These are phyloP conservation scores for Cataglyphis albicans DNA, from an alignment of 2,888 invertebrate genomes.

Conservation along the genomic window DNA sequence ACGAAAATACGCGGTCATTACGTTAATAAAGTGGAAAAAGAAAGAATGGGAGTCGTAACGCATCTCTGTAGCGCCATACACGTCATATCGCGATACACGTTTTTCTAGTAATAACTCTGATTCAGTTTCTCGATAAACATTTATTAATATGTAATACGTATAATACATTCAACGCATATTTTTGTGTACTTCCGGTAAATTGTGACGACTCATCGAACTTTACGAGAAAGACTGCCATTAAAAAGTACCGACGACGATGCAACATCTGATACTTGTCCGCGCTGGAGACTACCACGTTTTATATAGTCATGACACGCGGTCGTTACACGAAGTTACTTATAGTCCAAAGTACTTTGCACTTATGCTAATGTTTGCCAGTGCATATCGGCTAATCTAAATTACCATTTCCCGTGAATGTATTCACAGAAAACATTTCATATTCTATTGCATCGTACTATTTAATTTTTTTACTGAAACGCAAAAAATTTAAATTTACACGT, in stretches of 20 bases:
- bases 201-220: constrained; percentile 35
- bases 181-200: constrained; percentile 17
- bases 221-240: constrained; percentile 26
- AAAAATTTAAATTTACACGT: neutral
- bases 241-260: constrained; percentile 29
- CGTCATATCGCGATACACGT: neutral
- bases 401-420: constrained; percentile 7
- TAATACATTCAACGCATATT: neutral
- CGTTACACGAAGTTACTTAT: constrained; percentile 55
- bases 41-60: neutral
- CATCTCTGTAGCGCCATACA: neutral
- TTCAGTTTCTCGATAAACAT: neutral
- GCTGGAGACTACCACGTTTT: constrained; percentile 36
- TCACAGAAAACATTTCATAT: constrained; percentile 9
- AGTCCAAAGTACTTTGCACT: constrained; percentile 48
- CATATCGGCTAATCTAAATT: constrained; percentile 46
- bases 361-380: constrained; percentile 48
- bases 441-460: constrained; percentile 9
- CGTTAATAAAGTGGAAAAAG: constrained; percentile 15
- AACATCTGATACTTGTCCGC: constrained; percentile 28
- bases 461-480: neutral
- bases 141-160: constrained; percentile 26
- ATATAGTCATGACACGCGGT: constrained; percentile 53
- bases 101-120: neutral
- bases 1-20: constrained; percentile 39